A percentile compares a stretch with the other conserved stretches of the same genome.
Conservation (phyloP, 2,797 vertebrate species). For the Sphaeramia orbicularis region DNA sequence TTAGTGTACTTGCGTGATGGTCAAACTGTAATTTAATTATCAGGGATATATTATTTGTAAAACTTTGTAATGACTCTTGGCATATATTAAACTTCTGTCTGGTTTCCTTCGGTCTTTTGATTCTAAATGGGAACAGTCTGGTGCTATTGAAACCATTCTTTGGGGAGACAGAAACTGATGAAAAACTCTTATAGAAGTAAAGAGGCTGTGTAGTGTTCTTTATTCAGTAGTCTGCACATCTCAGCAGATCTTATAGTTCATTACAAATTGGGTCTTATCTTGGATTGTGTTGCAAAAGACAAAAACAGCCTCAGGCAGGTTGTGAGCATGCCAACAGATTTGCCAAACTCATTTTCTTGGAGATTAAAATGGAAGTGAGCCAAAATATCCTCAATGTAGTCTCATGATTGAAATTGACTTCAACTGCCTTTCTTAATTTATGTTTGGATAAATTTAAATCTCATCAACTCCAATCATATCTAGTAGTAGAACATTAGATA, state of each 20-base stretch:
- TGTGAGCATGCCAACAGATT: too few relatives aligned
- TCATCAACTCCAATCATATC: too few relatives aligned
- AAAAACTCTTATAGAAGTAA: not conserved
- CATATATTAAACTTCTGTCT: constrained; percentile 1
- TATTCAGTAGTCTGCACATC: not conserved
- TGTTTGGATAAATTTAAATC: too few relatives aligned
- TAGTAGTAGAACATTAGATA: too few relatives aligned
- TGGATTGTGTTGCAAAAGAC: not conserved
- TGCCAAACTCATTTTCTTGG: too few relatives aligned
- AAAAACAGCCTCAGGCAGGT: too few relatives aligned
- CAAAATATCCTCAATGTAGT: too few relatives aligned
- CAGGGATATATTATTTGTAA: constrained; percentile 33
- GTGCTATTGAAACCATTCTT: not conserved
- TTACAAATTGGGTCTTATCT: not conserved
- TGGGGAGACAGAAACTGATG: not conserved
- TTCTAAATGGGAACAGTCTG: constrained; percentile 17
- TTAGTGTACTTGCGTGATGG: constrained; percentile 18
- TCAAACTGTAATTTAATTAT: constrained; percentile 31
- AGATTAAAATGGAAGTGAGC: too few relatives aligned
- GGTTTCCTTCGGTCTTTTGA: constrained; percentile 12
- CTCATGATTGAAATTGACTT: too few relatives aligned
- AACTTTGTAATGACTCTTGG: constrained; percentile 21
- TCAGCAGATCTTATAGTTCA: not conserved
- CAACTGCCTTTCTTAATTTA: too few relatives aligned
- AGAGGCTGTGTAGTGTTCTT: not conserved